Percentiles rank a stretch among this genome's conserved stretches.
Conservation (phyloP, 2,888 invertebrate species). For the Acholoe squamosa region DNA sequence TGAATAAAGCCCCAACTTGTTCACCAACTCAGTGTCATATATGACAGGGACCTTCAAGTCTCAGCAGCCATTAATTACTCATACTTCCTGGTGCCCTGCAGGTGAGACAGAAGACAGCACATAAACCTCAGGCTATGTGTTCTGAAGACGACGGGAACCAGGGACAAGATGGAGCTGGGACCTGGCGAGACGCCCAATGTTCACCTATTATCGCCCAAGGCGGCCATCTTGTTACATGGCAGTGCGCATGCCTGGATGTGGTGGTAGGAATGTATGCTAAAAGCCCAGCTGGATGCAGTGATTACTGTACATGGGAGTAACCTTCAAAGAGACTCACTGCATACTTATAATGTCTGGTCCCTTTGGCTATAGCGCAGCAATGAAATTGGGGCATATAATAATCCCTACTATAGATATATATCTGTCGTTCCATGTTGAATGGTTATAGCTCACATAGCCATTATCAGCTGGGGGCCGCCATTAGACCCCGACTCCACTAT, state of each 20-base stretch:
- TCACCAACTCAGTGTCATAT: background rate
- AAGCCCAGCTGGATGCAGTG: conserved; percentile 11
- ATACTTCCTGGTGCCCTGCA: background rate
- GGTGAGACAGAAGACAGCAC: background rate
- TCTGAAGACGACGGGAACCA: background rate
- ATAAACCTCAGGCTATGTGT: background rate
- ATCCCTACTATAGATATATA: too few species aligned
- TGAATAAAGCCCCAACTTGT: too few species aligned
- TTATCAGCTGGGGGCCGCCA: too few species aligned
- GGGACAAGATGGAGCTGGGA: background rate
- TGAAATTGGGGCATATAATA: too few species aligned
- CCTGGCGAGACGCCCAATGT: background rate
- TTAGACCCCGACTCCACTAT: too few species aligned
- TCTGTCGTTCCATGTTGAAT: too few species aligned
- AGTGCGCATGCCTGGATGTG: conserved; percentile 35
- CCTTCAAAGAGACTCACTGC: background rate
- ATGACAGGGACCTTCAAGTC: background rate
- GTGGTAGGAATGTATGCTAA: conserved; percentile 28
- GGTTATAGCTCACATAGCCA: too few species aligned
- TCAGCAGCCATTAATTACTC: background rate
- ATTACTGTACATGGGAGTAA: background rate
- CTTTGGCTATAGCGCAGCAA: too few species aligned
- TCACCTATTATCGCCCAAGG: conserved; percentile 3
- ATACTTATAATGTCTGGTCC: too few species aligned
- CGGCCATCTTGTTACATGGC: conserved; percentile 29